Evolutionary conservation across 2,797 vertebrate genomes (phyloP).

Genomic region (Philypnodon macrostomus): DNA sequence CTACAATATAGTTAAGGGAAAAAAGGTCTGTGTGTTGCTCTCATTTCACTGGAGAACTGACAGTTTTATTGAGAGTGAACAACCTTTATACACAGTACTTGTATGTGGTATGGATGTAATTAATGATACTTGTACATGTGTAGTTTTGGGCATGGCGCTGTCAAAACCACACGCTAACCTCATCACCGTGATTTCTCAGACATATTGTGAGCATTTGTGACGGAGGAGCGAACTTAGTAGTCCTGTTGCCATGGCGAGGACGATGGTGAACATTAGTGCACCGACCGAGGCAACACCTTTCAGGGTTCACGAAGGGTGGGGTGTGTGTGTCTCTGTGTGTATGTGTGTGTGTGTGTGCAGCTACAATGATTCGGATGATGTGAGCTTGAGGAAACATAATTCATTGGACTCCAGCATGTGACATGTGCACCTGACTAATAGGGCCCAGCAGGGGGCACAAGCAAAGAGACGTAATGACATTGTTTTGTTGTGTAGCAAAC

Average conservation of each 20-base stretch:
- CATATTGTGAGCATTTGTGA: background rate
- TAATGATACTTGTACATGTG: no score
- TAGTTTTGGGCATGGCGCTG: no score
- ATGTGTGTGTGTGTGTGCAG: background rate
- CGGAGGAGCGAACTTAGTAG: background rate
- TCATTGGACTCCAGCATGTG: background rate
- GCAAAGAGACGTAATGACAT: background rate
- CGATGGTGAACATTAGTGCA: conserved; percentile 16
- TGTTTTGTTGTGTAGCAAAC: background rate
- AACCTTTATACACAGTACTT: no score
- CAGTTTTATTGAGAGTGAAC: no score
- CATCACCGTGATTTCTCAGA: conserved; percentile 5
- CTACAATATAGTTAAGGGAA: no score
- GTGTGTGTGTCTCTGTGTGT: background rate
- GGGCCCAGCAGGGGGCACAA: background rate
- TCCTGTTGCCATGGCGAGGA: conserved; percentile 50
- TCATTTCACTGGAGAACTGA: no score
- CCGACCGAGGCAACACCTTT: conserved; percentile 14
- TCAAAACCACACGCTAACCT: background rate
- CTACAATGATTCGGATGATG: background rate
- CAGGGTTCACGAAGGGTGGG: conserved; percentile 21
- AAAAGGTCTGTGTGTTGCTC: no score
- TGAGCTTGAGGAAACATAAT: background rate
- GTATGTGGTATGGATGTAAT: no score
- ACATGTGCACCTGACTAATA: background rate